phyloP scores from a whole-genome alignment of 2,888 invertebrate genomes.

The Drosophila aldrichi region DNA sequence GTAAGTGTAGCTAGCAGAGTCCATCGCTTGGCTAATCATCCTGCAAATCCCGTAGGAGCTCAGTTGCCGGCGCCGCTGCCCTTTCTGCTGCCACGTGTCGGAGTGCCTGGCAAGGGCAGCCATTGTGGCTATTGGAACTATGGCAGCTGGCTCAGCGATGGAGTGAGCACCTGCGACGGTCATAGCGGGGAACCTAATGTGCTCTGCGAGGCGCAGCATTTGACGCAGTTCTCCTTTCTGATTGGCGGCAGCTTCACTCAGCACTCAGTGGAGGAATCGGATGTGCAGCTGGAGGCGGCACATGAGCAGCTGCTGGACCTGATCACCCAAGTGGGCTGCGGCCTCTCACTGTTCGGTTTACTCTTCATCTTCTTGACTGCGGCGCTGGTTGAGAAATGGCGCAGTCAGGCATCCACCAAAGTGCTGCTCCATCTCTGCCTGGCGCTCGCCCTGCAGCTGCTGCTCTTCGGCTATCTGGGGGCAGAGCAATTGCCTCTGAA shows the following conservation, averaged over 20 bases:
- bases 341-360: constrained; percentile 87
- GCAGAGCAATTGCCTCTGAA: constrained; percentile 32
- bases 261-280: constrained; percentile 11
- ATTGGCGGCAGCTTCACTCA: constrained; percentile 81
- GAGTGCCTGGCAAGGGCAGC: constrained; percentile 46
- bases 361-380: constrained; percentile 88
- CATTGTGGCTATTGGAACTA: constrained; percentile 88
- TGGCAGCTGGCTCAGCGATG: constrained; percentile 87
- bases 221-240: constrained; percentile 88
- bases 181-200: constrained; percentile 70
- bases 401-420: constrained; percentile 88
- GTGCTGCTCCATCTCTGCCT: constrained; percentile 88
- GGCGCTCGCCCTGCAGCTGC: constrained; percentile 88
- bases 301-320: constrained; percentile 86
- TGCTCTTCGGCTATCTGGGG: constrained; percentile 82
- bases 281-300: constrained; percentile 36
- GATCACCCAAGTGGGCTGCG: constrained; percentile 87
- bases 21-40: background rate
- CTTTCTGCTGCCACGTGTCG: constrained; percentile 83
- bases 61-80: constrained; percentile 86
- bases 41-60: constrained; percentile 55
- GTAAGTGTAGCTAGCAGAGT: constrained; percentile 49
- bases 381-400: constrained; percentile 87
- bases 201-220: constrained; percentile 87
- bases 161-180: constrained; percentile 83